Evolutionary conservation across 2,113 vertebrate species (phyloP).

Genomic region (Sardina pilchardus): DNA sequence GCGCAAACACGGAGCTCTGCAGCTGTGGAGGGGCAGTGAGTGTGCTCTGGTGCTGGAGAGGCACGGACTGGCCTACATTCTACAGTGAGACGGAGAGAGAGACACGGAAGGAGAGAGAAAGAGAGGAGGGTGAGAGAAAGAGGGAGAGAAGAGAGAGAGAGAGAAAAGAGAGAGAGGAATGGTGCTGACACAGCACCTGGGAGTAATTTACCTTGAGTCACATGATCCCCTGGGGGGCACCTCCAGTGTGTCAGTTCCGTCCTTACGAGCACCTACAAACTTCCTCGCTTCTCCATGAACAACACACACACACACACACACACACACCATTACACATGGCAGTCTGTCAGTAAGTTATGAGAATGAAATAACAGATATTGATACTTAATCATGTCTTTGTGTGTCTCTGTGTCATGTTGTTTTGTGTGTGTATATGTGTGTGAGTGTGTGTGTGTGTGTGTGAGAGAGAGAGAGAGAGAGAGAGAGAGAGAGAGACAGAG

Average conservation of each 20-base stretch:
- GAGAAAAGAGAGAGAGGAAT: background rate
- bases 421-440: too few species aligned
- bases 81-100: background rate
- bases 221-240: background rate
- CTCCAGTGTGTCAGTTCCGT: background rate
- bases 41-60: background rate
- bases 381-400: background rate
- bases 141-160: constrained; percentile 3
- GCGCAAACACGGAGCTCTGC: background rate
- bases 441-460: background rate
- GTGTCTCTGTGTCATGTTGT: background rate
- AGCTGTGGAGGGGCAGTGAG: background rate
- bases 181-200: constrained; percentile 3
- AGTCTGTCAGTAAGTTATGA: background rate
- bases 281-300: background rate
- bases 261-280: background rate
- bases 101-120: background rate
- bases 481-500: too few species aligned
- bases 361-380: background rate
- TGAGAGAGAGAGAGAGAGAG: too few species aligned
- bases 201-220: background rate
- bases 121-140: background rate
- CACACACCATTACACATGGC: background rate
- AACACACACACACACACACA: constrained; percentile 1
- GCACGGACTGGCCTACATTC: background rate